Conservation (phyloP, 2,113 vertebrate genomes). For the Colossoma macropomum region DNA sequence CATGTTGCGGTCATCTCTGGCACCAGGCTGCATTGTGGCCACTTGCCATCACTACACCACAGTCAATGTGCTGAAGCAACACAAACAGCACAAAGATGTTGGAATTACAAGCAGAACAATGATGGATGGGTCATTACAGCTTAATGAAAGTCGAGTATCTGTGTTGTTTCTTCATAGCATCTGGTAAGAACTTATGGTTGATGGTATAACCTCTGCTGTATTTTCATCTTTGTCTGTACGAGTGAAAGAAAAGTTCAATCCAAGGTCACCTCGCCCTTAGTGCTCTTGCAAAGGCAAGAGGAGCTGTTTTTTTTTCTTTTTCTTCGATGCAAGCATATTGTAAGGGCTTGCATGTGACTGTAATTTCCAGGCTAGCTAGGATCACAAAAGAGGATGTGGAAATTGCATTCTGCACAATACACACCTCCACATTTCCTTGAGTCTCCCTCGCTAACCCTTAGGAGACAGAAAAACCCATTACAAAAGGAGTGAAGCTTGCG, state of each 20-base stretch:
- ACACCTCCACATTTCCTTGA: conserved; percentile 69
- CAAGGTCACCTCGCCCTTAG: conserved; percentile 43
- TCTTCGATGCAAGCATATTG: conserved; percentile 39
- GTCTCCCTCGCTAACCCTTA: conserved; percentile 69
- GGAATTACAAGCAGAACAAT: conserved; percentile 68
- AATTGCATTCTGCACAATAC: conserved; percentile 57
- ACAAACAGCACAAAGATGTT: conserved; percentile 72
- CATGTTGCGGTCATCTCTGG: conserved; percentile 32
- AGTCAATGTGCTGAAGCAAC: conserved; percentile 71
- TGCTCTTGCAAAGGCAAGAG: conserved; percentile 22
- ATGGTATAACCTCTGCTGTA: conserved; percentile 63
- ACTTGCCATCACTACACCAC: conserved; percentile 71
- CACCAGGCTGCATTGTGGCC: conserved; percentile 56
- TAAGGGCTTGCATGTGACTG: conserved; percentile 36
- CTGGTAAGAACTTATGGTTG: conserved; percentile 60
- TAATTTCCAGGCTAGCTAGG: conserved; percentile 44
- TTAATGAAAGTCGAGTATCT: conserved; percentile 69
- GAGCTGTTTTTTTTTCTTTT: neutral
- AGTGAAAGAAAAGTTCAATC: conserved; percentile 34
- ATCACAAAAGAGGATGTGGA: conserved; percentile 52
- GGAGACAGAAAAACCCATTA: conserved; percentile 75
- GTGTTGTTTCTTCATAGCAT: conserved; percentile 70
- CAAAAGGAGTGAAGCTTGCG: conserved; percentile 68
- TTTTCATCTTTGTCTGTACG: neutral
- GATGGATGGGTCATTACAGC: conserved; percentile 76